Conservation (phyloP, 2,797 vertebrate genomes). For the Emys orbicularis region DNA sequence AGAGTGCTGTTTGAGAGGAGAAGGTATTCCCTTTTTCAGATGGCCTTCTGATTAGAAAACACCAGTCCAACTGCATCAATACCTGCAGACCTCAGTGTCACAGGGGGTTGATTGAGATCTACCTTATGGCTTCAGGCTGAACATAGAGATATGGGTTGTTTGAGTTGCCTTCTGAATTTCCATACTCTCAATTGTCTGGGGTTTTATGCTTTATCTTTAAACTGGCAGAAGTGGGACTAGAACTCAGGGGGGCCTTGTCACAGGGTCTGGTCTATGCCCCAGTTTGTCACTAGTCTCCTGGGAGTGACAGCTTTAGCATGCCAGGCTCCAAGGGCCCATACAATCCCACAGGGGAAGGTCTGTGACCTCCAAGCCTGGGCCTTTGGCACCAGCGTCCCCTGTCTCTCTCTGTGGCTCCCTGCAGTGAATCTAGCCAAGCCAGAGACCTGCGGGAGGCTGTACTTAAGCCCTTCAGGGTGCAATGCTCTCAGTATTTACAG, state of each 20-base stretch:
- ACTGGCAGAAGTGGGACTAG: not conserved
- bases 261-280: not conserved
- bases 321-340: not conserved
- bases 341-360: not conserved
- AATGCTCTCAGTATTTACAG: not conserved
- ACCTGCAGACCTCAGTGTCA: not conserved
- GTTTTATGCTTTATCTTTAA: not conserved
- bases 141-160: not conserved
- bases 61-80: not conserved
- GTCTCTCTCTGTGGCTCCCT: not conserved
- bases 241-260: not conserved
- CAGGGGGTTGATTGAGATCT: not conserved
- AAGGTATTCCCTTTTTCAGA: not conserved
- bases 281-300: not conserved
- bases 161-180: not conserved
- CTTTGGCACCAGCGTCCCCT: not conserved
- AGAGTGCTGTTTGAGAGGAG: not conserved
- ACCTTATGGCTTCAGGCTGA: not conserved
- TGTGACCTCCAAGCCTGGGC: not conserved
- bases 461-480: not conserved
- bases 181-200: not conserved
- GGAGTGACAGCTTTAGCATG: not conserved
- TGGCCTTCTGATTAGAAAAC: not conserved
- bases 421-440: not conserved
- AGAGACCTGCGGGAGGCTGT: not conserved